Base-by-base conservation (phyloP, 1,140 invertebrate species). In the Carcinoscorpius rotundicauda region DNA sequence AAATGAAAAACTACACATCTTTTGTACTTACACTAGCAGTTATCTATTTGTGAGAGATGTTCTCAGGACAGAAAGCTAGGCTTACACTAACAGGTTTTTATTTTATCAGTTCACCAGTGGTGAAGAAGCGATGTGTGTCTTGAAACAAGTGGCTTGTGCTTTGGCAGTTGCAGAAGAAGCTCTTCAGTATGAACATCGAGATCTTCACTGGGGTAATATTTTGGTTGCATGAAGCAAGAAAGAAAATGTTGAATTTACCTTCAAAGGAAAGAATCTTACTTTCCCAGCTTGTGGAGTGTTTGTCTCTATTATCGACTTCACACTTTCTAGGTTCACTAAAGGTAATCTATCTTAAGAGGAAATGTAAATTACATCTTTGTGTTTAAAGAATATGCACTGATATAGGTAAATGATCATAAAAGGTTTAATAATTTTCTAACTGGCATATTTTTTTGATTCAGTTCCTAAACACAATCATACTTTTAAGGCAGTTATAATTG, bases 91-190 rank as follows among this genome's bases (percentile, higher is more conserved):
- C 3, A 3, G n/a, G 8, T 55, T 9, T 55, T n/a, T 9, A 8
- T 57, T 57, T 64, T 93, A 84, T 77, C 72, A 80, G 65, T 91
- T 92, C 73, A 78, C 78, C 65, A 86, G 84, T 75, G 86, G 87
- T 2, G 76, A 81, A 51, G 84, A 89, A 74, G 79, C 86, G 0
- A 80, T 82, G 68, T 79, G 83, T 60, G 58, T 74, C 10, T 61
- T 78, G 0, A 62, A 64, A 10, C 78, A 79, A 61, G 72, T 76
- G 3, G 69, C 68, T 1, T 73, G 70, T 58, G 72, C 76, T 3
- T 68, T 79, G 49, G 78, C 78, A 10, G 73, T 75, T 4, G 78
- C 75, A 4, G 78, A 79, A 66, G 68, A 69, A 48, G 67, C 64
- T 0, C 63, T 77, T 9, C 63, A 77, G 64, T 79, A 79, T 73